Evolutionary conservation across 2,797 vertebrate species (phyloP).

Genomic region (Euphonia xanthogaster): DNA sequence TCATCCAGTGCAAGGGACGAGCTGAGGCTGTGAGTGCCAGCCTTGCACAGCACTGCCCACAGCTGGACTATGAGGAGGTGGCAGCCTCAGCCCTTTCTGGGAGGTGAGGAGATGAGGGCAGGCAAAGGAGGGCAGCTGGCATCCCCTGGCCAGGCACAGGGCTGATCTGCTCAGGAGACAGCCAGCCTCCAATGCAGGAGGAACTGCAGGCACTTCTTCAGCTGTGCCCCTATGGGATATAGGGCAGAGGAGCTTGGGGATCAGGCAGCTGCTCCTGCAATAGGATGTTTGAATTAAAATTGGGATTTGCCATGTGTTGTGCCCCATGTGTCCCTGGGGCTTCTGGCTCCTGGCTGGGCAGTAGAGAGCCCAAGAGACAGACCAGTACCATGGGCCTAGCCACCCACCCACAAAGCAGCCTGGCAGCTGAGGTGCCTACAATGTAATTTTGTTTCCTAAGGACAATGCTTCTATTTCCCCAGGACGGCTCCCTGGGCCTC

Average conservation of each 20-base stretch:
- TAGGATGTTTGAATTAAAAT: not conserved
- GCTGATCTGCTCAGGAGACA: not conserved
- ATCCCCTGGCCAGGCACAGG: not conserved
- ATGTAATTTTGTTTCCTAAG: not conserved
- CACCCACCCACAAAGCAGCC: not conserved
- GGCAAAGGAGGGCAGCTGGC: not conserved
- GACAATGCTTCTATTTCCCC: not conserved
- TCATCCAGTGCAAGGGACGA: not conserved
- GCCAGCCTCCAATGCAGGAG: not conserved
- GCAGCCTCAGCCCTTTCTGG: not conserved
- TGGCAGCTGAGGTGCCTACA: not conserved
- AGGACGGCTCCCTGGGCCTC: rapidly evolving
- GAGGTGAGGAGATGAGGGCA: rapidly evolving
- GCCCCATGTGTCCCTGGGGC: not conserved
- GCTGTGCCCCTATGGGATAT: not conserved
- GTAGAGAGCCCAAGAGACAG: not conserved
- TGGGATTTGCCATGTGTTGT: not conserved
- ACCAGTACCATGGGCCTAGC: not conserved
- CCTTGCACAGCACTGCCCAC: not conserved
- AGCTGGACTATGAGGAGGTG: not conserved
- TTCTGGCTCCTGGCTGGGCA: not conserved
- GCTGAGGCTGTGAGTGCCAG: not conserved
- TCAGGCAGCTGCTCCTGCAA: not conserved
- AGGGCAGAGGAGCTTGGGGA: not conserved
- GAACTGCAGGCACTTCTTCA: not conserved